These are phyloP conservation scores for Drymodes brunneopygia DNA, from an alignment of 2,113 vertebrate genomes.

Conservation along the genomic window DNA sequence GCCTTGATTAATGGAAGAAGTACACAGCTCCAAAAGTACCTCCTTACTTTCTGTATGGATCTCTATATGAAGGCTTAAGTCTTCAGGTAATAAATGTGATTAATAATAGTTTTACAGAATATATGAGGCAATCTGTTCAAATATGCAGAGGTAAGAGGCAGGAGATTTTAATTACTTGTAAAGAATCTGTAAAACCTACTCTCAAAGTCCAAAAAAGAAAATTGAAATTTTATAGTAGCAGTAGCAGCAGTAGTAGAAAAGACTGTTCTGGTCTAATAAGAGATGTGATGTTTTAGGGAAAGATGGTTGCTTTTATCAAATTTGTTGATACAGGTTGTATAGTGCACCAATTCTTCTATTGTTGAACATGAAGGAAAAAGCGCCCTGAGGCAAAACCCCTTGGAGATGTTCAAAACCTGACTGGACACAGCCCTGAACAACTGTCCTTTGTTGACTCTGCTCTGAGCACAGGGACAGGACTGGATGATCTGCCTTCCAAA, in stretches of 20 bases:
- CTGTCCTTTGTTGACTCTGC: not conserved
- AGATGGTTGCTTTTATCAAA: not conserved
- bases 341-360: not conserved
- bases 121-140: not conserved
- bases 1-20: not conserved
- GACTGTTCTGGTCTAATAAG: not conserved
- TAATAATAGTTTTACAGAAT: not conserved
- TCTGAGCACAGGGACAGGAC: not conserved
- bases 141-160: not conserved
- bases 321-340: not conserved
- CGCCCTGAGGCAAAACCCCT: not conserved
- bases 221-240: not conserved
- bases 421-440: not conserved
- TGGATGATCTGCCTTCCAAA: not conserved
- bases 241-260: not conserved
- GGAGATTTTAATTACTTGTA: not conserved
- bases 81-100: not conserved
- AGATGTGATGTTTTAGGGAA: not conserved
- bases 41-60: not conserved
- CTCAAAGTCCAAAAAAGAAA: not conserved
- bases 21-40: not conserved
- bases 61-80: not conserved
- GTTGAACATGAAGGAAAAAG: not conserved
- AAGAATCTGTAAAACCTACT: not conserved
- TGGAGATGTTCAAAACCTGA: not conserved